Percentiles rank a stretch among this genome's conserved stretches.
phyloP scores from a whole-genome alignment of 23 tunicate genomes.

The Halocynthia roretzi region DNA sequence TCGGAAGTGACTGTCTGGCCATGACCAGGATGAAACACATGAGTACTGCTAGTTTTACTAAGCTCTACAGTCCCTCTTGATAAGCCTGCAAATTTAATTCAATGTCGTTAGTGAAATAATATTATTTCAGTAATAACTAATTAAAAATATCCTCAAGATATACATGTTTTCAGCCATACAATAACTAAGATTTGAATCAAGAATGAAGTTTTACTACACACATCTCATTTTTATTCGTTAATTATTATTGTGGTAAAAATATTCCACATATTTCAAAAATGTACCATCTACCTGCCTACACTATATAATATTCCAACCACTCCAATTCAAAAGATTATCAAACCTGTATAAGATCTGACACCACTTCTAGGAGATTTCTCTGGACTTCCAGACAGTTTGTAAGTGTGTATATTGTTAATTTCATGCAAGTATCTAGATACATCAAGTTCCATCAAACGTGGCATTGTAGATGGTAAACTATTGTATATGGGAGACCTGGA shows the following conservation, averaged over 20 bases:
- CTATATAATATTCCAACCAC: too few species aligned
- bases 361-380: slow-evolving; percentile 4
- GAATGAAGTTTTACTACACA: too few species aligned
- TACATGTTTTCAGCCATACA: too few species aligned
- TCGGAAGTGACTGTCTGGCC: background rate
- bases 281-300: too few species aligned
- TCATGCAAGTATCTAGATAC: slow-evolving; percentile 36
- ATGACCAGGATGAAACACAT: background rate
- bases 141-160: too few species aligned
- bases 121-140: too few species aligned
- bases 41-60: slow-evolving; percentile 1
- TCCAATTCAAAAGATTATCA: too few species aligned
- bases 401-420: slow-evolving; percentile 23
- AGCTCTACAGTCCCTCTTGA: background rate
- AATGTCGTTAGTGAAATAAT: too few species aligned
- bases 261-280: too few species aligned
- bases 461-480: slow-evolving; percentile 22
- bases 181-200: too few species aligned
- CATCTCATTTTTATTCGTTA: too few species aligned
- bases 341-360: slow-evolving; percentile 2
- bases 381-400: slow-evolving; percentile 3
- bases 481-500: slow-evolving; percentile 23
- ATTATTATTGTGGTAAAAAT: too few species aligned
- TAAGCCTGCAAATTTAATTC: background rate
- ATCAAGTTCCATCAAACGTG: slow-evolving; percentile 43